phyloP scores from a whole-genome alignment of 2,113 vertebrate genomes.

The Anolis carolinensis region DNA sequence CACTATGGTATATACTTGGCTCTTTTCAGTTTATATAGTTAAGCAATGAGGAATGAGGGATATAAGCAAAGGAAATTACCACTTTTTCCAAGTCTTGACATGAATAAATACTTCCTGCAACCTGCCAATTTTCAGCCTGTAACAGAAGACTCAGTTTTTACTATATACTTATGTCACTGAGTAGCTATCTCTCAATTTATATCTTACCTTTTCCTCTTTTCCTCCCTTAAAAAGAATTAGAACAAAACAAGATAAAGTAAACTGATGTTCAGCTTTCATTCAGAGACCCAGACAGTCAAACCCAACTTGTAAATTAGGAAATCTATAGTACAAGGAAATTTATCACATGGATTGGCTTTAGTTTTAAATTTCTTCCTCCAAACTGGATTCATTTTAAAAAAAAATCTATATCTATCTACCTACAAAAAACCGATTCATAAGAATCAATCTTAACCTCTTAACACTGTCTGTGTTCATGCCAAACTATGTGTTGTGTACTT shows the following conservation, averaged over 20 bases:
- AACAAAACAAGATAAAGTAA: not conserved
- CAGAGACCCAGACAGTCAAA: not conserved
- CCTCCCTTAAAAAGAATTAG: not conserved
- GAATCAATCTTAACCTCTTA: slow-evolving; percentile 15
- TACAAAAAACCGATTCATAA: not conserved
- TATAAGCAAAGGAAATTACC: not conserved
- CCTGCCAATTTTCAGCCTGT: not conserved
- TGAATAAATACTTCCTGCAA: not conserved
- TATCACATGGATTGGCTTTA: not conserved
- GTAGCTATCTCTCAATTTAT: not conserved
- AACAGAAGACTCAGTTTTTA: not conserved
- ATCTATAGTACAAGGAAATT: not conserved
- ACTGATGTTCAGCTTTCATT: not conserved
- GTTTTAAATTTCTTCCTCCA: slow-evolving; percentile 9
- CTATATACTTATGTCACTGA: not conserved
- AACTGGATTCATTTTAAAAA: not conserved
- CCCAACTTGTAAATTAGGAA: not conserved
- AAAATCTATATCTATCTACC: no score
- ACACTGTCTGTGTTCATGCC: slow-evolving; percentile 16
- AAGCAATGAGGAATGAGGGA: not conserved
- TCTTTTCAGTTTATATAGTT: not conserved
- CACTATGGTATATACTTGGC: not conserved
- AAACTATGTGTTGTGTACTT: slow-evolving; percentile 27
- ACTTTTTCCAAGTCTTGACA: not conserved
- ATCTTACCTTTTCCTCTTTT: not conserved